Percentiles rank a stretch among this genome's conserved stretches.
Evolutionary conservation across 2,113 vertebrate genomes (phyloP).

Genomic region (Melanotaenia duboulayi): DNA sequence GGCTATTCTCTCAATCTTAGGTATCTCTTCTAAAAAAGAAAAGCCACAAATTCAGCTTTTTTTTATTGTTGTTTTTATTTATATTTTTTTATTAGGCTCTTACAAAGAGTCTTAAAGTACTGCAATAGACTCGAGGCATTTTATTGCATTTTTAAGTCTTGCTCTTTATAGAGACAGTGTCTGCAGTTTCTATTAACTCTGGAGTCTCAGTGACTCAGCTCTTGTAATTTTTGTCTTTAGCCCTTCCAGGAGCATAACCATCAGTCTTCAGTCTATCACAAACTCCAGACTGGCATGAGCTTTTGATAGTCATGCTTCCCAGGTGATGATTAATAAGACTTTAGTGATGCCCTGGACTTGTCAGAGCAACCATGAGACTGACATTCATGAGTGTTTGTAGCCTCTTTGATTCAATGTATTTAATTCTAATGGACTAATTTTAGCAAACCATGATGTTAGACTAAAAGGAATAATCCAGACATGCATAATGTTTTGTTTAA

Average conservation of each 20-base stretch:
- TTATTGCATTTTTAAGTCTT: not conserved
- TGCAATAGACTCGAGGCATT: not conserved
- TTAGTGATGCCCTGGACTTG: not conserved
- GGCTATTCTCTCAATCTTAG: not conserved
- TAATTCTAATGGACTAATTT: too few species aligned
- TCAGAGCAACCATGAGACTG: not conserved
- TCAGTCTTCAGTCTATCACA: not conserved
- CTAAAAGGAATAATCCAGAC: too few species aligned
- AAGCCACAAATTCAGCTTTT: not conserved
- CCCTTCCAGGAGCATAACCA: too few species aligned
- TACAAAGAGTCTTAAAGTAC: not conserved
- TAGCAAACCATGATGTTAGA: too few species aligned
- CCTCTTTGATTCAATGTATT: too few species aligned
- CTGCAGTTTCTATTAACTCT: not conserved
- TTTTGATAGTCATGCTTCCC: not conserved
- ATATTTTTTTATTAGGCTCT: not conserved
- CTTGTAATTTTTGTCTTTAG: too few species aligned
- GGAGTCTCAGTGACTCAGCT: too few species aligned
- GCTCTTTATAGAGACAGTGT: not conserved
- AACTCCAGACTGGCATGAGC: not conserved
- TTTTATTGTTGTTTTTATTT: rapidly evolving
- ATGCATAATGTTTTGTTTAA: too few species aligned
- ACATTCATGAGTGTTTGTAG: not conserved
- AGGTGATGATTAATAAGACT: not conserved
- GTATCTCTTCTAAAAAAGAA: not conserved